Conservation (phyloP, 2,113 vertebrate genomes). For the Sylvia atricapilla region DNA sequence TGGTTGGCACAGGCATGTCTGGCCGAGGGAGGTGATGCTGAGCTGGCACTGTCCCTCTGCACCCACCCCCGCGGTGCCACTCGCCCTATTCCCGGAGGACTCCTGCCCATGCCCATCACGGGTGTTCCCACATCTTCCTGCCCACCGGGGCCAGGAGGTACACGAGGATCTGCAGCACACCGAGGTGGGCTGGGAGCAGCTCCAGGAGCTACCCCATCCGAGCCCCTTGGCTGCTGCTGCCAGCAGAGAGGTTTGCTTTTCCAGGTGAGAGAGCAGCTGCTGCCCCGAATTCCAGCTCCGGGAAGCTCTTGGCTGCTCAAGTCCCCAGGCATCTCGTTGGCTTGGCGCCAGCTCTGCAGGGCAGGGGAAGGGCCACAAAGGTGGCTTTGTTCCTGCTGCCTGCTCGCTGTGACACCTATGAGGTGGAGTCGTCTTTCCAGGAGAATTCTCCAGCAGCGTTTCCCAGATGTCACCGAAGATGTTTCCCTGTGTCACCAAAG, state of each 20-base stretch:
- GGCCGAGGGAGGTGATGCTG: neutral
- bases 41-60: neutral
- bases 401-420: neutral
- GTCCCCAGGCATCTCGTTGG: neutral
- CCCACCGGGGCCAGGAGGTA: neutral
- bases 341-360: neutral
- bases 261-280: neutral
- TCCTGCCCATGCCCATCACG: neutral
- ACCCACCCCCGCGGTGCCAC: accelerated
- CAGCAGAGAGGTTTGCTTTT: neutral
- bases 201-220: neutral
- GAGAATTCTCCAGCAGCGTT: neutral
- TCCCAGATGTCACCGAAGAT: neutral
- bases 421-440: neutral
- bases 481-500: neutral
- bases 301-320: neutral
- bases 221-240: neutral
- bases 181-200: accelerated
- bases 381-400: slow-evolving; percentile 10
- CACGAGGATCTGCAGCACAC: neutral
- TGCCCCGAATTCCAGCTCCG: neutral
- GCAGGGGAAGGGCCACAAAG: neutral
- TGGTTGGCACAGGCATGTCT: neutral
- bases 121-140: neutral
- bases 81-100: accelerated